Percentiles rank a stretch among this genome's conserved stretches.
Evolutionary conservation across 2,113 vertebrate genomes (phyloP).

Genomic region (Benitochromis conjunctus): DNA sequence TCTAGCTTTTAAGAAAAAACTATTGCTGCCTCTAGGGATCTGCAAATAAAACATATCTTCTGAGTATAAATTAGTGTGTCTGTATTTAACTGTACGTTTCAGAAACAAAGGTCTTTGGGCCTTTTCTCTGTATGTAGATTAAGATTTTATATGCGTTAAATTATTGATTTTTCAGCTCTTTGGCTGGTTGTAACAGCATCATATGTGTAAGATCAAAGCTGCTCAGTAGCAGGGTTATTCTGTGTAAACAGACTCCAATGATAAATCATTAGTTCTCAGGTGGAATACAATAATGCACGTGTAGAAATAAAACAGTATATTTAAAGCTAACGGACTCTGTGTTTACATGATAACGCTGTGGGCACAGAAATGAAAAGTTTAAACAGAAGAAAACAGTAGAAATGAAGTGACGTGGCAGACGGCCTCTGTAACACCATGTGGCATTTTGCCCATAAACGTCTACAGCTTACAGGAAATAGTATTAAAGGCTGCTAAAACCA

Average conservation of each 20-base stretch:
- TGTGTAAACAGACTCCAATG: neutral
- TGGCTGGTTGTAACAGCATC: neutral
- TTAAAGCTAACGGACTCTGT: neutral
- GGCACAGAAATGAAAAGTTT: neutral
- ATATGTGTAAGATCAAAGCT: neutral
- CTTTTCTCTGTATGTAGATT: neutral
- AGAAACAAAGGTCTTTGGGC: neutral
- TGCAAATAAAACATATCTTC: neutral
- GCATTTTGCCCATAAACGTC: too few species aligned
- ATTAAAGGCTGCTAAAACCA: neutral
- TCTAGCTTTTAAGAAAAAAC: neutral
- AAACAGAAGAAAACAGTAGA: neutral
- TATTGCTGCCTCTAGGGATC: neutral
- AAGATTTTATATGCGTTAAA: neutral
- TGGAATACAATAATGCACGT: neutral
- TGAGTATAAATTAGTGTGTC: neutral
- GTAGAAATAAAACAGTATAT: neutral
- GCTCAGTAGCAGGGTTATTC: neutral
- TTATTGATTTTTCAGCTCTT: neutral
- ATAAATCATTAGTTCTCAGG: neutral
- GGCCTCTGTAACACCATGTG: neutral
- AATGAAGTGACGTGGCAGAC: accelerated
- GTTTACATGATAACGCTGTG: accelerated
- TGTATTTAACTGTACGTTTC: neutral
- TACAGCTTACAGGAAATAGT: neutral